A percentile compares a stretch with the other conserved stretches of the same genome.
Conservation (phyloP, 2,113 vertebrate species). For the Naja naja region DNA sequence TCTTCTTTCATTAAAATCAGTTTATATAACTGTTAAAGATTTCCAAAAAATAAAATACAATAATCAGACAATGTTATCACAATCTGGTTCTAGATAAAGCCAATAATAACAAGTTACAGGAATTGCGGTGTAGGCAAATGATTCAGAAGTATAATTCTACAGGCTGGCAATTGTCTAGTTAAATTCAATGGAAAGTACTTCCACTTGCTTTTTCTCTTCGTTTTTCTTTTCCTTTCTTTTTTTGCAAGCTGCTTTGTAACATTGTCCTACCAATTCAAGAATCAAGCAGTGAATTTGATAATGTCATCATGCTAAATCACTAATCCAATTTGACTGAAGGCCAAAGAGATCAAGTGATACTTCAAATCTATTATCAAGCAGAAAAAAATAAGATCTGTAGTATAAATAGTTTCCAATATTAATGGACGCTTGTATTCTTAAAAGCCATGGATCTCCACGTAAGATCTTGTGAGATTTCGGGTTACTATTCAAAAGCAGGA, state of each 20-base stretch:
- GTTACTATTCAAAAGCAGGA: neutral
- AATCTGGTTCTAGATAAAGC: neutral
- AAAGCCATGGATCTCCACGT: neutral
- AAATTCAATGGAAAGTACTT: neutral
- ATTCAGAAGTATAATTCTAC: neutral
- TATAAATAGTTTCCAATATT: neutral
- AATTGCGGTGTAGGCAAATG: neutral
- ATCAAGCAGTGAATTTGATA: neutral
- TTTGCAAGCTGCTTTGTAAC: neutral
- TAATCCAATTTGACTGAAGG: neutral
- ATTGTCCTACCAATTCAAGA: neutral
- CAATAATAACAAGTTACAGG: neutral
- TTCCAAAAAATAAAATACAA: neutral
- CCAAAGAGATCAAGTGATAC: neutral
- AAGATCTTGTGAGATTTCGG: neutral
- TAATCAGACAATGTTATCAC: neutral
- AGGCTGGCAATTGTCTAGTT: neutral
- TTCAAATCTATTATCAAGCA: neutral
- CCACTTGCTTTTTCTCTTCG: neutral
- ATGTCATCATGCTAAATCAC: neutral
- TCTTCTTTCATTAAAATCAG: neutral
- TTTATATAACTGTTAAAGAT: conserved; percentile 16
- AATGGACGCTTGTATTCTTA: neutral
- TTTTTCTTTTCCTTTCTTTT: neutral
- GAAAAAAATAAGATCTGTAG: neutral